Conservation (phyloP, 2,888 invertebrate genomes). For the Fragum sueziense region DNA sequence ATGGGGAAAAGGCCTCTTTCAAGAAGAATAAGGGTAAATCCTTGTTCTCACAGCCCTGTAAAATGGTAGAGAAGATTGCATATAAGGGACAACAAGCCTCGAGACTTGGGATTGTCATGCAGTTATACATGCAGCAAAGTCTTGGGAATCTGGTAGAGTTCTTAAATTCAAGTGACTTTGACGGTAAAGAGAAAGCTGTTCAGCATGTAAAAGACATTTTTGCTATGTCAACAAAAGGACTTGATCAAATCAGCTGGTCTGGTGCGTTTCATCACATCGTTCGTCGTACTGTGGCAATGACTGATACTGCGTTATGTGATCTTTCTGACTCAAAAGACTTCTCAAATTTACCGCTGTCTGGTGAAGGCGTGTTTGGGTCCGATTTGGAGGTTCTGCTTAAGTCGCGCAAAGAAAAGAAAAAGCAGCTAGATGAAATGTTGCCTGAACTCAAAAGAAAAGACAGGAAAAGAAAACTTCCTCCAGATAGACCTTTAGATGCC, state of each 20-base stretch:
- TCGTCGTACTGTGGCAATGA: slow-evolving; percentile 4
- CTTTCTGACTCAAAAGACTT: not conserved
- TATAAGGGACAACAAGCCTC: slow-evolving; percentile 12
- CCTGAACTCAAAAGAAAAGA: slow-evolving; percentile 12
- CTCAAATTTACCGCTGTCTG: slow-evolving; percentile 16
- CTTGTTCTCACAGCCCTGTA: slow-evolving; percentile 10
- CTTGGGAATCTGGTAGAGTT: slow-evolving; percentile 11
- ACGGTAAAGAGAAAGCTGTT: slow-evolving; percentile 1
- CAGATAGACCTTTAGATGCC: too few species aligned
- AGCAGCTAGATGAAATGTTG: slow-evolving; percentile 13
- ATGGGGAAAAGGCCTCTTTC: slow-evolving; percentile 40
- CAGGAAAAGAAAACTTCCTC: not conserved
- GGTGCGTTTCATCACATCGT: slow-evolving; percentile 25
- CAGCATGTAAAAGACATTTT: slow-evolving; percentile 24
- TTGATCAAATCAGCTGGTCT: slow-evolving; percentile 8
- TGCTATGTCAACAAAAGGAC: slow-evolving; percentile 12
- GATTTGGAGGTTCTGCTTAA: not conserved
- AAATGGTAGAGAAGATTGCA: slow-evolving; percentile 23
- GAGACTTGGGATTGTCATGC: not conserved
- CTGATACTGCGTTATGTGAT: slow-evolving; percentile 12
- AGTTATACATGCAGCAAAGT: not conserved
- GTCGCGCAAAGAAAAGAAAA: slow-evolving; percentile 15
- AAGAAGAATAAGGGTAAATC: not conserved
- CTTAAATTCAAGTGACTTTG: not conserved
- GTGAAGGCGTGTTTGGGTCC: slow-evolving; percentile 19